Base-by-base conservation (phyloP, 2,888 invertebrate genomes). In the Hoplodrina ambigua region DNA sequence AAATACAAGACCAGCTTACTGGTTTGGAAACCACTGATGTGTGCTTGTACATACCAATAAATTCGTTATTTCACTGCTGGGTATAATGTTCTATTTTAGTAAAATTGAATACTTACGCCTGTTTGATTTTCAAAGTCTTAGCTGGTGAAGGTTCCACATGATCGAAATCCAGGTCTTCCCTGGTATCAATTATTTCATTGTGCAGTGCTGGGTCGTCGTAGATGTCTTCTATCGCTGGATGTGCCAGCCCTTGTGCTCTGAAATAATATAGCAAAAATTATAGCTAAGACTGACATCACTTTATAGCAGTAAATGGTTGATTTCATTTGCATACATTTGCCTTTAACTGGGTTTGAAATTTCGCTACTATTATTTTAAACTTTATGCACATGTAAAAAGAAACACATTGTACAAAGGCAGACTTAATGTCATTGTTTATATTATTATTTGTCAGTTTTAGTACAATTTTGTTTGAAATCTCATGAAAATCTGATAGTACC, bases 181-280 rank as follows among this genome's bases (percentile, higher is more conserved):
- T 90, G 1, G 71, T 62, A n/a, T 92, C 94, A 58, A 80, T 83
- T 19, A 92, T 82, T 66, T 95, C 95, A 83, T 72, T 84, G 52
- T 92, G 91, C 11, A 93, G 70, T 0, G 79, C 75, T 50, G 88
- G 75, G 57, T 96, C 95, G 67, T 94, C 94, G 80, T 91, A 91
- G 17, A 95, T 87, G n/a, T 95, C 95, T 37, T 94, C 94, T 68
- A 94, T 85, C 1, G 92, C 90, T 33, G 93, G 90, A 70, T 94
- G 92, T 10, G 90, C 85, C 53, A 95, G 75, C 2, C 93, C 94
- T 85, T 89, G 92, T 30, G 88, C 83, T 75, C 91, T 93, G 74
- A 62, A 82, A 79, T 57, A 15, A 44, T 19, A 41, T n/a, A 20
- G 17, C 17, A 56, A 44, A n/a, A 74, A 44, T 11, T 52, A 52